Evolutionary conservation across 2,797 vertebrate species (phyloP).

Genomic region (Rachycentron canadum): DNA sequence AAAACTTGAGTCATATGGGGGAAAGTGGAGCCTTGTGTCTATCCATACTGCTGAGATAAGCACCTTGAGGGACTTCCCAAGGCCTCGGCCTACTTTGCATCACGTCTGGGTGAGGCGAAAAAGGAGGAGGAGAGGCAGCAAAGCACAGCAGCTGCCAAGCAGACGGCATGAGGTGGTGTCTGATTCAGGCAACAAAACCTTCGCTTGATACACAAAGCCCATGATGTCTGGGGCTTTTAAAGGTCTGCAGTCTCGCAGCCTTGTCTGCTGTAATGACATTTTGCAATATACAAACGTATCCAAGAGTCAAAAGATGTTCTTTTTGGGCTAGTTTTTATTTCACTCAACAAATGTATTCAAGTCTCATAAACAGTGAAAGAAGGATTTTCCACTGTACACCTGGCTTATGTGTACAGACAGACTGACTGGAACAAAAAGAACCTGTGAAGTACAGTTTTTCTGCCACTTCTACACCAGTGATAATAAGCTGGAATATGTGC

Average conservation of each 20-base stretch:
- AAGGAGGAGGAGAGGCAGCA: conserved; percentile 45
- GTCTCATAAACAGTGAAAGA: conserved; percentile 10
- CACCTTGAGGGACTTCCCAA: conserved; percentile 78
- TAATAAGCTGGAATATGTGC: conserved; percentile 56
- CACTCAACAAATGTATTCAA: conserved; percentile 17
- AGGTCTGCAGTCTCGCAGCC: conserved; percentile 50
- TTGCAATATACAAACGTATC: conserved; percentile 37
- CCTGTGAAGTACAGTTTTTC: conserved; percentile 29
- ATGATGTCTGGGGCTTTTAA: conserved; percentile 46
- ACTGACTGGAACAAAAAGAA: background rate
- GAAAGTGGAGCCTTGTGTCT: conserved; percentile 57
- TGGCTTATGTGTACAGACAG: conserved; percentile 21
- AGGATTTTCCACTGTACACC: background rate
- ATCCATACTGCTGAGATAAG: conserved; percentile 73
- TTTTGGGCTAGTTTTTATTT: conserved; percentile 25
- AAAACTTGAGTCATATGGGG: conserved; percentile 63
- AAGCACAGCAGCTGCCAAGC: conserved; percentile 61
- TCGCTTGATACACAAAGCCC: conserved; percentile 54
- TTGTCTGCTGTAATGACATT: conserved; percentile 46
- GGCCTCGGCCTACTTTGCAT: conserved; percentile 79
- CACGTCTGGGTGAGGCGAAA: conserved; percentile 53
- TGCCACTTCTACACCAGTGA: conserved; percentile 35
- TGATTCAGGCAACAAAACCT: conserved; percentile 66
- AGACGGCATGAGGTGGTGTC: conserved; percentile 53
- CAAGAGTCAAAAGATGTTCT: conserved; percentile 24